phyloP scores from a whole-genome alignment of 1,140 invertebrate genomes.

The Episyrphus balteatus region DNA sequence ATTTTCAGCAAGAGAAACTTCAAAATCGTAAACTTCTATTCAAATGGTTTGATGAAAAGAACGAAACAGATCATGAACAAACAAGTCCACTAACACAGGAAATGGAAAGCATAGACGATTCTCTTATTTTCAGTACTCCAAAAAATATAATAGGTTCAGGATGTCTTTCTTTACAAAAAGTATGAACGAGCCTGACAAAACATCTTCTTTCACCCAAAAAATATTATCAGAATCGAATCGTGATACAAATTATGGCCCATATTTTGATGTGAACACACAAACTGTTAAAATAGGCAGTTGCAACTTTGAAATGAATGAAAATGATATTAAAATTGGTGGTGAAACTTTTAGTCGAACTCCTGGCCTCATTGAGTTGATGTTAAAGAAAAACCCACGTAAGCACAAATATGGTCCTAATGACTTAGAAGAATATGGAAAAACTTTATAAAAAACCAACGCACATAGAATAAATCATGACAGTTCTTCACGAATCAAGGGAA shows the following conservation, averaged over 20 bases:
- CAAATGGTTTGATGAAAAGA: background rate
- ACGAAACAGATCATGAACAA: background rate
- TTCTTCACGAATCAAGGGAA: slow-evolving; percentile 10
- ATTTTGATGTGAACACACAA: no score
- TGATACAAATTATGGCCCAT: no score
- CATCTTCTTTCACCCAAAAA: no score
- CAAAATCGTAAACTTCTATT: background rate
- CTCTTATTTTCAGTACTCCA: background rate
- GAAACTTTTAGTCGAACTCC: no score
- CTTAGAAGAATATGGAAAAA: slow-evolving; percentile 13
- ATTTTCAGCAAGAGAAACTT: background rate
- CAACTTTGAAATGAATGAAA: no score
- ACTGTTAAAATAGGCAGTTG: no score
- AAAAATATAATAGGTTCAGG: slow-evolving; percentile 2
- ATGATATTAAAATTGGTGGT: no score
- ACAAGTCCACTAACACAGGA: background rate
- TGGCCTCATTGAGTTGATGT: slow-evolving; percentile 15
- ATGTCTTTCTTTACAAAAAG: no score
- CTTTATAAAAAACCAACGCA: slow-evolving; percentile 12
- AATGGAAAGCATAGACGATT: background rate
- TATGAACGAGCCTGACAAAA: slow-evolving; percentile 4
- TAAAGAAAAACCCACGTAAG: slow-evolving; percentile 9
- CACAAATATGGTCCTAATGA: slow-evolving; percentile 8
- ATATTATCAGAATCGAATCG: no score
- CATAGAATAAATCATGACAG: slow-evolving; percentile 12